Percentiles rank a stretch among this genome's conserved stretches.
These are phyloP conservation scores for Sesia apiformis DNA, from an alignment of 2,888 invertebrate genomes.

Conservation along the genomic window DNA sequence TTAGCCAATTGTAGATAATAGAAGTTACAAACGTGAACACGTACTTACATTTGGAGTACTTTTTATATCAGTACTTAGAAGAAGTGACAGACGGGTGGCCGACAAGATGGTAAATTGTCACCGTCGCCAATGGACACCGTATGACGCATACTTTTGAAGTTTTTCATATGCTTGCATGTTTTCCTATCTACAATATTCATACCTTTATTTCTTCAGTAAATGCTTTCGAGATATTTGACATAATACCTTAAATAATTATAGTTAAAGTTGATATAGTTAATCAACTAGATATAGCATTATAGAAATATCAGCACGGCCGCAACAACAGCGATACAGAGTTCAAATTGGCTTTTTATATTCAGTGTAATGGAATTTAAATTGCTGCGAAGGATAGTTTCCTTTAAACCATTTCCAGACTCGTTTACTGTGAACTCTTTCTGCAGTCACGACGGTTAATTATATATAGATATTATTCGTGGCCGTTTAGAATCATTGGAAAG, in stretches of 20 bases:
- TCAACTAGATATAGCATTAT: slow-evolving; percentile 4
- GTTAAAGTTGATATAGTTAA: too few species aligned
- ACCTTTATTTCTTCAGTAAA: too few species aligned
- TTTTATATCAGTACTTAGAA: too few species aligned
- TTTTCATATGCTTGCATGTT: too few species aligned
- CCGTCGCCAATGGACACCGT: too few species aligned
- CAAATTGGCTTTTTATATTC: slow-evolving; percentile 55
- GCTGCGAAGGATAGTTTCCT: slow-evolving; percentile 49
- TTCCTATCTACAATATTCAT: too few species aligned
- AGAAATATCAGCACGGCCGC: slow-evolving; percentile 27
- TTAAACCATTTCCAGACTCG: slow-evolving; percentile 44
- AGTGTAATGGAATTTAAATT: slow-evolving; percentile 60
- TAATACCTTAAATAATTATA: too few species aligned
- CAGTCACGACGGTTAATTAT: slow-evolving; percentile 59
- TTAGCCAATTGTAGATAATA: slow-evolving; percentile 27
- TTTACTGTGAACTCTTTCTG: slow-evolving; percentile 41
- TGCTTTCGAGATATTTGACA: too few species aligned
- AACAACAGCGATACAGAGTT: slow-evolving; percentile 26
- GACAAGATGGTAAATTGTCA: too few species aligned
- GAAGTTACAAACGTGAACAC: slow-evolving; percentile 2
- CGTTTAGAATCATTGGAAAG: slow-evolving; percentile 2
- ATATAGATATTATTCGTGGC: slow-evolving; percentile 32
- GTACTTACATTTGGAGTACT: too few species aligned
- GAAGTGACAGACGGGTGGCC: too few species aligned
- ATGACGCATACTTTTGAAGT: too few species aligned